Evolutionary conservation across 2,888 invertebrate species (phyloP).

Genomic region (Campoletis raptor): DNA sequence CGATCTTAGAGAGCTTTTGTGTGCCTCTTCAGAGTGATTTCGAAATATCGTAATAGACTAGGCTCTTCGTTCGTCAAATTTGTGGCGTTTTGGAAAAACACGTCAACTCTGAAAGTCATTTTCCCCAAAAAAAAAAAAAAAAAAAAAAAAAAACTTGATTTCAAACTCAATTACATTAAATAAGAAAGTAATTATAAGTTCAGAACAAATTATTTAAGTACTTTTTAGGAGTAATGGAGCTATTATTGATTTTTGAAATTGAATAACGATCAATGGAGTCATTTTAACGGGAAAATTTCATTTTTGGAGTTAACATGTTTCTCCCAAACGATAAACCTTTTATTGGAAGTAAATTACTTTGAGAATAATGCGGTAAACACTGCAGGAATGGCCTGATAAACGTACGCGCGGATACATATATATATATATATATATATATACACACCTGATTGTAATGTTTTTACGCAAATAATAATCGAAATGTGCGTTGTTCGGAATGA

Average conservation of each 20-base stretch:
- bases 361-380: not conserved
- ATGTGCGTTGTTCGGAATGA: not conserved
- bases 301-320: not conserved
- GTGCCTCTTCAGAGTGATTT: not conserved
- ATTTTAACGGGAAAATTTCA: not conserved
- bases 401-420: not conserved
- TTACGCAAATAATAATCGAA: not conserved
- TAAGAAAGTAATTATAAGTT: not conserved
- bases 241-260: too few relatives aligned
- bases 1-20: not conserved
- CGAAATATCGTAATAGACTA: not conserved
- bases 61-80: not conserved
- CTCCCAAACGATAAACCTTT: not conserved
- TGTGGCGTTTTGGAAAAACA: not conserved
- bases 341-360: not conserved
- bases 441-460: not conserved
- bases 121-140: not conserved
- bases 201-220: too few relatives aligned
- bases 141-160: not conserved
- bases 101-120: not conserved
- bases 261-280: too few relatives aligned
- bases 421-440: not conserved
- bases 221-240: too few relatives aligned
- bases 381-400: not conserved
- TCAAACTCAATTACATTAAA: not conserved